These are phyloP conservation scores for Malurus splendens DNA, from an alignment of 2,797 vertebrate species.

Conservation along the genomic window DNA sequence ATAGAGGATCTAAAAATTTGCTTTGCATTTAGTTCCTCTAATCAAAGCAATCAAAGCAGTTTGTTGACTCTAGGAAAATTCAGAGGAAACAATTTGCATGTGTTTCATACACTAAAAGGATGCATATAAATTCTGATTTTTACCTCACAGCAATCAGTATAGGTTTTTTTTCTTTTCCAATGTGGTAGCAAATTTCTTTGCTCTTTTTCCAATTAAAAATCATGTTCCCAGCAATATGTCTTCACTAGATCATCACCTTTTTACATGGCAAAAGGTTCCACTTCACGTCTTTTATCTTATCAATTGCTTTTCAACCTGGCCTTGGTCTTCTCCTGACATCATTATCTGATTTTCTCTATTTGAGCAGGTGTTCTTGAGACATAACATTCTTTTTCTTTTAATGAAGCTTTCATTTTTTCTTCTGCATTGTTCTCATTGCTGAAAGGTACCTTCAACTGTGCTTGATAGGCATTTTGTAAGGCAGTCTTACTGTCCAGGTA, in stretches of 20 bases:
- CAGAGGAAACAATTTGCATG: not conserved
- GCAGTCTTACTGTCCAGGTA: not conserved
- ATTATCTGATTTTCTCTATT: not conserved
- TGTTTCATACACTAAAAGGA: not conserved
- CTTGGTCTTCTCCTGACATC: constrained; percentile 13
- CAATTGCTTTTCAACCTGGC: constrained; percentile 21
- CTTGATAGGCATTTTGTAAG: not conserved
- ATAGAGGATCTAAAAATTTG: not conserved
- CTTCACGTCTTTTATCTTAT: not conserved
- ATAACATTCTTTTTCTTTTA: not conserved
- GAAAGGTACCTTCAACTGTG: not conserved
- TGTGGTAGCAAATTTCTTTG: not conserved
- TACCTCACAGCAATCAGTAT: not conserved
- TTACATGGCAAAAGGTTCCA: not conserved
- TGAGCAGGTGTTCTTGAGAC: not conserved
- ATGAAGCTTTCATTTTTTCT: not conserved
- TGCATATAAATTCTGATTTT: not conserved
- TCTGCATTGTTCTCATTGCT: not conserved
- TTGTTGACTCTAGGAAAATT: not conserved
- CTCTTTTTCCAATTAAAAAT: constrained; percentile 5
- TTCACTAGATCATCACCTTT: not conserved
- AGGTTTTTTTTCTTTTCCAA: not conserved
- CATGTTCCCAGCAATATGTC: not conserved
- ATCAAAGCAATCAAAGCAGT: not conserved
- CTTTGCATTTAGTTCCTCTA: not conserved